Conservation (phyloP, 2,113 vertebrate genomes). For the Bathybates hornii region DNA sequence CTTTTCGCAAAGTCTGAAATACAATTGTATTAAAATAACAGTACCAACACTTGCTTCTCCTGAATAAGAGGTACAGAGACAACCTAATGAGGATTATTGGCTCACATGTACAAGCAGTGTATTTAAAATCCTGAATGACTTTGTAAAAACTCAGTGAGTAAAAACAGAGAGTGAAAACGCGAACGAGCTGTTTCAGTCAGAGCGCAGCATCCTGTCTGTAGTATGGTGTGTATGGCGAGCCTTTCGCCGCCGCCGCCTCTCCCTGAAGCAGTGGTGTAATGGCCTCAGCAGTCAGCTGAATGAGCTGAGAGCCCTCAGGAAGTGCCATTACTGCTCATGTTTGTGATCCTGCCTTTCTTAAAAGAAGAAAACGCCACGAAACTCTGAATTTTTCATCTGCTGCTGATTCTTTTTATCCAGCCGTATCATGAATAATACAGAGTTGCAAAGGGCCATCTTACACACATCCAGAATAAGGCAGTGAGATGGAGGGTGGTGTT, state of each 20-base stretch:
- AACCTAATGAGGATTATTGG: not conserved
- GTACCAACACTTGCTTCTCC: not conserved
- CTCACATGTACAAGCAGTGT: not conserved
- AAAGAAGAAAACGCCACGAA: constrained; percentile 25
- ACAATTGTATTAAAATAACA: not conserved
- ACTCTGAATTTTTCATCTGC: constrained; percentile 62
- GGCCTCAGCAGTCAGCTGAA: not conserved
- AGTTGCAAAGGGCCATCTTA: not conserved
- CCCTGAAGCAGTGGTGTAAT: not conserved
- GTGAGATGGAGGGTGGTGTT: not conserved
- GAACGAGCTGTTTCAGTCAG: accelerated
- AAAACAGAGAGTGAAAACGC: not conserved
- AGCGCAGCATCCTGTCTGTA: not conserved
- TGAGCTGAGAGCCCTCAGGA: constrained; percentile 2
- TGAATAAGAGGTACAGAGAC: not conserved
- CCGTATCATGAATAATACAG: constrained; percentile 52
- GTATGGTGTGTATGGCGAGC: not conserved
- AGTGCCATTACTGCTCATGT: constrained; percentile 43
- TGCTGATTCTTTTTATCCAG: constrained; percentile 30
- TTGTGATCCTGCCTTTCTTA: constrained; percentile 16
- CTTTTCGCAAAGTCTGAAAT: not conserved
- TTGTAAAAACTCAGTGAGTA: accelerated
- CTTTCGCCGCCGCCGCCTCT: not conserved
- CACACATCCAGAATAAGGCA: not conserved
- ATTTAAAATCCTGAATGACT: not conserved